Base-by-base conservation (phyloP, 1,140 invertebrate species). In the Hylyphantes graminicola region DNA sequence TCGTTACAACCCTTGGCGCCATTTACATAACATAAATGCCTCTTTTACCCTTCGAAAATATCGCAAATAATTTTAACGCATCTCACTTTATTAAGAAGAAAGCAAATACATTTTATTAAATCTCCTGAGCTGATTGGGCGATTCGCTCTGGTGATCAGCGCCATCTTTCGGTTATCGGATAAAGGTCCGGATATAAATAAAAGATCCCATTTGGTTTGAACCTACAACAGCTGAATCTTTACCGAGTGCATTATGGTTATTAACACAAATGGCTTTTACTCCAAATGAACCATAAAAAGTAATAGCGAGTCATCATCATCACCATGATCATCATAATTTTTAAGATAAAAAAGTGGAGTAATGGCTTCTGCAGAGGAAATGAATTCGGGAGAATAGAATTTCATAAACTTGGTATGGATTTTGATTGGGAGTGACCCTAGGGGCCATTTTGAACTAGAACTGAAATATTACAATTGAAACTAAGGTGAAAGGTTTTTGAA, bases 211-310 rank as follows among this genome's bases (percentile, higher is more conserved):
- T 68, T 8, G 63, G 17, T 17, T n/a, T 12, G 19, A 35, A 11
- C 48, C 63, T 65, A 21, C 63, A 35, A 48, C 12, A 17, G 35
- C 35, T 17, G 50, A 70, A 70, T 74, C 72, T 57, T 35, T 74
- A 35, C 72, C n/a, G 55, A 59, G 59, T 13, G 35, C 63, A 67
- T 78, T 78, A 78, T 73, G 68, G 79, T 70, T 85, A 85, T 77
- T 79, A 85, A 70, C 76, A 68, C 55, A 76, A 83, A 83, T 83
- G 72, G 72, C 19, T 35, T 75, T 76, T 75, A 57, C 53, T 83
- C 68, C 73, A 83, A 83, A 83, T 83, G 81, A 83, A 83, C 81
- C 81, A 83, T 83, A 83, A 83, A 83, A 76, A 75, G 81, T 83
- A 83, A 83, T 83, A 83, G 81, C 81, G 48, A 13, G 19, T 76